Base-by-base conservation (phyloP, 2,797 vertebrate genomes). In the Nyctalus aviator region DNA sequence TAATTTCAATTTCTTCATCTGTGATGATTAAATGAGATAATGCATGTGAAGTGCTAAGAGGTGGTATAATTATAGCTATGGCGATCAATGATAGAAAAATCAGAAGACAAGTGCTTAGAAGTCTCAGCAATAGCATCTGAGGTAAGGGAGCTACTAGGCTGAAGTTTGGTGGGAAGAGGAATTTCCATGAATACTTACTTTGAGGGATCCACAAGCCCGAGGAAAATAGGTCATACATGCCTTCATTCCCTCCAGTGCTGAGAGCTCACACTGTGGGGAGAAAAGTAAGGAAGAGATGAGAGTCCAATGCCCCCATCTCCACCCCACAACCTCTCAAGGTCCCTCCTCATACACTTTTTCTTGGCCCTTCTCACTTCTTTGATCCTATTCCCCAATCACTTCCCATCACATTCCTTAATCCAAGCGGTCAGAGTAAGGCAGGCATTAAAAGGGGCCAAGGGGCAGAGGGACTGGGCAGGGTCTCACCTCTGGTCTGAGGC, bases 161-260 rank as follows among this genome's bases (percentile, higher is more conserved):
- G 71, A 71, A 14, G 21, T 3, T 3, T 12, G 30, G 35, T 14
- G 14, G 8, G 2, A 20, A 64, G 48, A 68, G 18, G 46, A 66
- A 25, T 89, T 50, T n/a, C n/a, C 57, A 30, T 15, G 18, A 23
- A 37, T 48, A 95, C 98, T 97, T 94, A 98, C 99, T 98, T 98
- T 98, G 75, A 99, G 98, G 72, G 99, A 99, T 37, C 99, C 99
- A 91, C 99, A 99, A 35, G 99, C 99, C 88, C 99, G 97, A 13
- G 99, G 99, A 92, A 99, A 99, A 94, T 97, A 99, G 23, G 90
- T 98, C 99, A 99, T 99, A 90, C 99, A 99, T 8, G 99, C 98
- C 1, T 97, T 98, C 98, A 99, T 99, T 50, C 99, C 99, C 92
- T 99, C 99, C 98, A 99, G 98, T 8, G 99, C 98, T 7, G 98